Conservation (phyloP, 2,888 invertebrate genomes). For the Cosmia pyralina region DNA sequence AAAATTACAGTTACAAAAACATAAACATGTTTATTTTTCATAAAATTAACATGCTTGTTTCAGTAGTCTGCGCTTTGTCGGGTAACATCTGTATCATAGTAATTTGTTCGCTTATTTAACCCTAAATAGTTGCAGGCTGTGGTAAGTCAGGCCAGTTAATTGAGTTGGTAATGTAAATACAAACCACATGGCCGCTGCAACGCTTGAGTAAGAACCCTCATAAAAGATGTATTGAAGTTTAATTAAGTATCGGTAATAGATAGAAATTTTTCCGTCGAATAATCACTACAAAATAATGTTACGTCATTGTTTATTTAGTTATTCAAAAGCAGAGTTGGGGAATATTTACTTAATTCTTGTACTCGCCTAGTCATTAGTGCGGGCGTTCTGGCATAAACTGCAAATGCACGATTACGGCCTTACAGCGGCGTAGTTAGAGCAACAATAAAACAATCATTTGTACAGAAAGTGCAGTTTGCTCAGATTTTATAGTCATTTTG, state of each 20-base stretch:
- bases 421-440: slow-evolving; percentile 39
- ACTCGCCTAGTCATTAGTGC: slow-evolving; percentile 54
- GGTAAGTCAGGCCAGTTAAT: slow-evolving; percentile 64
- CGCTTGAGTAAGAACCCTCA: slow-evolving; percentile 60
- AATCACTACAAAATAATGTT: neutral
- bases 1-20: slow-evolving; percentile 10
- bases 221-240: slow-evolving; percentile 46
- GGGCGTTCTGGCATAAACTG: slow-evolving; percentile 48
- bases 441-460: slow-evolving; percentile 62
- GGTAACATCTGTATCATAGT: slow-evolving; percentile 31
- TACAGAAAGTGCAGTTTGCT: slow-evolving; percentile 50
- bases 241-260: neutral
- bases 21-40: slow-evolving; percentile 7
- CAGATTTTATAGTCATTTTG: slow-evolving; percentile 40
- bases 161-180: slow-evolving; percentile 68
- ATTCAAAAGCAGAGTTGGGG: slow-evolving; percentile 19
- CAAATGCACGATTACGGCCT: slow-evolving; percentile 55
- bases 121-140: slow-evolving; percentile 51
- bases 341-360: slow-evolving; percentile 52
- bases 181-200: slow-evolving; percentile 69
- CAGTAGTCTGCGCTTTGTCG: slow-evolving; percentile 15
- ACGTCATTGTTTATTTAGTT: slow-evolving; percentile 29
- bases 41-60: slow-evolving; percentile 3
- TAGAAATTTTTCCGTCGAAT: neutral
- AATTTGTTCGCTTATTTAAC: slow-evolving; percentile 52